These are phyloP conservation scores for Cyphomyrus plagiostoma DNA, from an alignment of 2,113 vertebrate species.

Conservation along the genomic window DNA sequence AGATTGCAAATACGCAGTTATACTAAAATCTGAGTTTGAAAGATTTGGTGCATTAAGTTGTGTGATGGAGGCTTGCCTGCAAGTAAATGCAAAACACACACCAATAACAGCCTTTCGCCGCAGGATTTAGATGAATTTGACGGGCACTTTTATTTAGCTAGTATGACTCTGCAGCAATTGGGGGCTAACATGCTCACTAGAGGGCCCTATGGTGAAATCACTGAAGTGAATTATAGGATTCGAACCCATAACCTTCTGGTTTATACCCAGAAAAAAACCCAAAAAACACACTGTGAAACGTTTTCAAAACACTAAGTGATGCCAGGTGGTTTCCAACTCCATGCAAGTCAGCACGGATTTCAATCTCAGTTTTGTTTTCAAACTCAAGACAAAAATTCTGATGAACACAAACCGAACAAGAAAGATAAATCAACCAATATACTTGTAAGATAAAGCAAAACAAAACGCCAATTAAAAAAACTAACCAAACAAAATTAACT, in stretches of 20 bases:
- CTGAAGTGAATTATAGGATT: neutral
- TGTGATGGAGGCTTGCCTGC: neutral
- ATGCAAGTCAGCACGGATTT: neutral
- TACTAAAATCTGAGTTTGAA: neutral
- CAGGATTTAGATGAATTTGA: neutral
- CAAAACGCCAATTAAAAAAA: neutral
- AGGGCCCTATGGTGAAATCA: neutral
- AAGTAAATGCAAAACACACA: neutral
- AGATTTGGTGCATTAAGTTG: neutral
- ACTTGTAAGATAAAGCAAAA: neutral
- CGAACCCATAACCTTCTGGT: neutral
- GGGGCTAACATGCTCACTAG: neutral
- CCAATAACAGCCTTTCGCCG: neutral
- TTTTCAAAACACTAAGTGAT: neutral
- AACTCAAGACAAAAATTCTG: neutral
- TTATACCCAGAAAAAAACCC: neutral
- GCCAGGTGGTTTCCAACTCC: neutral
- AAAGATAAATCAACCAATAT: neutral
- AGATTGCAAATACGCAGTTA: neutral
- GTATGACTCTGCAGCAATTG: neutral
- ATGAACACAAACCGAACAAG: neutral
- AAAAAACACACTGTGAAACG: neutral
- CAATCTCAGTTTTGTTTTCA: neutral
- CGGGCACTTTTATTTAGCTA: neutral
- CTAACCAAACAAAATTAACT: neutral